phyloP scores from a whole-genome alignment of 2,113 vertebrate species.

The Gobiocypris rarus region DNA sequence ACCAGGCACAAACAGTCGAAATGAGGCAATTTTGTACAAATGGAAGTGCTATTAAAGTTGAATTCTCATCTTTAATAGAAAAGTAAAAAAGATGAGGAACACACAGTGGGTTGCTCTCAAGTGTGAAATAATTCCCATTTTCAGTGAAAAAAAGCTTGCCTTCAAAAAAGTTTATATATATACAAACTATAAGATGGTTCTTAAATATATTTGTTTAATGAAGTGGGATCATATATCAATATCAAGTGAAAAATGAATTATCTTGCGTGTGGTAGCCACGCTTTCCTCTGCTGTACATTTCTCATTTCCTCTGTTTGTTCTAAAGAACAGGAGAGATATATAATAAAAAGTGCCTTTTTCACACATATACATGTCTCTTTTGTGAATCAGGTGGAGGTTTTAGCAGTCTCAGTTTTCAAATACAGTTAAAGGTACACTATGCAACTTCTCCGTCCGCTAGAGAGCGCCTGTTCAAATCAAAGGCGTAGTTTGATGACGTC shows the following conservation, averaged over 20 bases:
- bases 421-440: too few relatives aligned
- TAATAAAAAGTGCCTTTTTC: too few relatives aligned
- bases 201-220: constrained; percentile 24
- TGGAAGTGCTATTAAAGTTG: constrained; percentile 39
- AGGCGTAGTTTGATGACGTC: too few relatives aligned
- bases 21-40: constrained; percentile 46
- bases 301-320: not conserved
- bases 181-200: not conserved
- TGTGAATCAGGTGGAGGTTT: not conserved
- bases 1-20: constrained; percentile 44
- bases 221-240: not conserved
- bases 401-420: not conserved
- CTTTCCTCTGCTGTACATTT: not conserved
- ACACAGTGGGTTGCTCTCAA: constrained; percentile 21
- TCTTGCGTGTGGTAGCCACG: not conserved
- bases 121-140: constrained; percentile 49
- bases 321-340: too few relatives aligned
- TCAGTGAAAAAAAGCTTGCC: constrained; percentile 11
- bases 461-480: too few relatives aligned
- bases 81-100: constrained; percentile 21
- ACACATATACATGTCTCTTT: too few relatives aligned
- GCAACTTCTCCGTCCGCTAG: too few relatives aligned
- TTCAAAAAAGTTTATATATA: not conserved
- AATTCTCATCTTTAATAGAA: constrained; percentile 55
- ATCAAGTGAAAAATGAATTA: not conserved